Evolutionary conservation across 1,140 invertebrate species (phyloP), one percentile per base, ranked within the genome.

Genomic region (Oryzaephilus surinamensis): DNA sequence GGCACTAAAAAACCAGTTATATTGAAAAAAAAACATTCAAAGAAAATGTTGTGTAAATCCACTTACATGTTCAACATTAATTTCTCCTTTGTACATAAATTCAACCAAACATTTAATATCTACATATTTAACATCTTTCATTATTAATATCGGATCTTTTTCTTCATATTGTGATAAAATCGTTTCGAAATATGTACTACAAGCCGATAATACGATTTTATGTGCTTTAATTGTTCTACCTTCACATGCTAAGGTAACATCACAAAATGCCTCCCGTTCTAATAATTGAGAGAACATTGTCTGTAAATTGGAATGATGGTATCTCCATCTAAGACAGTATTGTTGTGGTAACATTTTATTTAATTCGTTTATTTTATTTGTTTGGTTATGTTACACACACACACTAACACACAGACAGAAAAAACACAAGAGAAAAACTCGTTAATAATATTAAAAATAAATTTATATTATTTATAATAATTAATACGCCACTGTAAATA

Each of bases 71-170:
- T 89, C 85, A 43, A 94, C 87, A 70, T 90, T 92, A 57, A 94
- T 92, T 72, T 94, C 89, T 48, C 90, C 90, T 60, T 87, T 87
- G 64, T 94, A 94, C 88, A 94, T 94, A 60, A 93, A 94, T 58
- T 91, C 84, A 35, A 94, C 82, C 33, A 94, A 72, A 29, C 81
- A 82, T 69, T 82, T 83, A 45, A 89, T 79, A 66, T 89, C 84
- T 41, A 75, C 71, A 65, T 81, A 88, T 64, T 81, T 83, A 37
- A 85, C 80, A 65, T 87, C 84, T 64, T 84, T 82, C 66, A 89
- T 76, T 45, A 88, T 85, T 32, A 87, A 76, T 45, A 88, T 85
- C 31, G 84, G 82, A 62, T 86, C 81, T 52, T 83, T 82, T 63
- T 86, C 84, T 63, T 88, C 84, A 65, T 90, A 89, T 41, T 88